Evolutionary conservation across 2,113 vertebrate genomes (phyloP).

Genomic region (Scytalopus superciliaris): DNA sequence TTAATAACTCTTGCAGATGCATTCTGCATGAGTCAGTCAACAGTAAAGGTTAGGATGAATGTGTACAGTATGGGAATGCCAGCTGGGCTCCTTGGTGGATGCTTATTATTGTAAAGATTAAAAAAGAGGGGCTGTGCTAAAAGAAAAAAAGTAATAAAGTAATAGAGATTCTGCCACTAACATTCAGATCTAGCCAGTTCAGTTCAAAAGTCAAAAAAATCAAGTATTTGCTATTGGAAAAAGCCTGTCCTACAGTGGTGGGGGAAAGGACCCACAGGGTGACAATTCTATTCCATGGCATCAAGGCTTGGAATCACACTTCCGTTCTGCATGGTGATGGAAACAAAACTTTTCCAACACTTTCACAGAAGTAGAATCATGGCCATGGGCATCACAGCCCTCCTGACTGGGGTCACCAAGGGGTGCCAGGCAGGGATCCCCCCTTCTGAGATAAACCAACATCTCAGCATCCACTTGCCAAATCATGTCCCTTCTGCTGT

Average conservation of each 20-base stretch:
- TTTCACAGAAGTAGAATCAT: background rate
- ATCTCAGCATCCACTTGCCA: background rate
- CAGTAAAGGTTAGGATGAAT: slow-evolving; percentile 7
- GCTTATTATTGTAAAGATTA: background rate
- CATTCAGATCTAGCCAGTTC: background rate
- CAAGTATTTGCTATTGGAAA: background rate
- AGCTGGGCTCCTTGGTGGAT: background rate
- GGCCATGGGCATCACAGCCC: background rate
- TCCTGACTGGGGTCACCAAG: fast-evolving
- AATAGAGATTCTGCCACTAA: background rate
- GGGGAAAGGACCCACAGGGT: background rate
- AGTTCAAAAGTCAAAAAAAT: background rate
- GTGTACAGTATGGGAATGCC: background rate
- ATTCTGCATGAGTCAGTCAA: slow-evolving; percentile 6
- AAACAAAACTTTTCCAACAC: background rate
- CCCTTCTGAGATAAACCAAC: background rate
- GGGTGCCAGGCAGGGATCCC: background rate
- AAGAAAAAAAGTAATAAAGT: background rate
- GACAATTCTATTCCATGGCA: background rate
- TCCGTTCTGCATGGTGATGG: background rate
- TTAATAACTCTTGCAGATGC: slow-evolving; percentile 19
- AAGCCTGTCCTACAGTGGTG: background rate
- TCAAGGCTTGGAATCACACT: background rate
- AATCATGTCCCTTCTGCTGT: background rate
- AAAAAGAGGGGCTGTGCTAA: background rate